These are phyloP conservation scores for Nothobranchius kuhntae DNA, from an alignment of 2,113 vertebrate genomes.

Conservation along the genomic window DNA sequence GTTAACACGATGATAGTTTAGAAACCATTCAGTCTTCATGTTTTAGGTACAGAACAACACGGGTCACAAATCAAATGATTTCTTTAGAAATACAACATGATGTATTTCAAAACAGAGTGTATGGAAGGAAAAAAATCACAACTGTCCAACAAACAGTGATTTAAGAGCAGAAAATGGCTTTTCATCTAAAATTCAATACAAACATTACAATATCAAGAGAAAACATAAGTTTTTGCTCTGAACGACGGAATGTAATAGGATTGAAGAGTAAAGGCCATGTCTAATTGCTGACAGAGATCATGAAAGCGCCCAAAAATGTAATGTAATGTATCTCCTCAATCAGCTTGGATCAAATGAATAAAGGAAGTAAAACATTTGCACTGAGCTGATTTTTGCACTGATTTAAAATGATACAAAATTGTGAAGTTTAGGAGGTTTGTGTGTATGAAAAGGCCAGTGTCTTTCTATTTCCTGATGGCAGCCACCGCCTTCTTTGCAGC, in stretches of 20 bases:
- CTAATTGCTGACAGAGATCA: not conserved
- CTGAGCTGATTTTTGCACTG: not conserved
- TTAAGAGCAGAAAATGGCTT: constrained; percentile 1
- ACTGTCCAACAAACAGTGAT: not conserved
- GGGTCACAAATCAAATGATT: not conserved
- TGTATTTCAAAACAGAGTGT: constrained; percentile 26
- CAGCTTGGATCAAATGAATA: not conserved
- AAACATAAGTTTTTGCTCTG: not conserved
- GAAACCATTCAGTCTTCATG: constrained; percentile 7
- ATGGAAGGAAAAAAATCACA: not conserved
- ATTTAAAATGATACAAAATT: too few species aligned
- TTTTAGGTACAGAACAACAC: constrained; percentile 31
- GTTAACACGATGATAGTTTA: not conserved
- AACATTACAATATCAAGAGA: constrained; percentile 1
- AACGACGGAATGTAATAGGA: constrained; percentile 46
- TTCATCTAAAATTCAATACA: constrained; percentile 7
- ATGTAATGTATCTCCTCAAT: not conserved
- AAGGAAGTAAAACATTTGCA: constrained; percentile 10
- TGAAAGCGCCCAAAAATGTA: not conserved
- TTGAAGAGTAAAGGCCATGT: not conserved
- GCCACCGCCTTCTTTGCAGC: constrained; percentile 94
- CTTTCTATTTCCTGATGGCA: constrained; percentile 83
- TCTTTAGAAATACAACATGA: constrained; percentile 37
- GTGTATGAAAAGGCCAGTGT: constrained; percentile 24
- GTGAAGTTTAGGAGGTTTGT: constrained; percentile 9